These are phyloP conservation scores for Platalea minor DNA, from an alignment of 2,797 vertebrate species.

Conservation along the genomic window DNA sequence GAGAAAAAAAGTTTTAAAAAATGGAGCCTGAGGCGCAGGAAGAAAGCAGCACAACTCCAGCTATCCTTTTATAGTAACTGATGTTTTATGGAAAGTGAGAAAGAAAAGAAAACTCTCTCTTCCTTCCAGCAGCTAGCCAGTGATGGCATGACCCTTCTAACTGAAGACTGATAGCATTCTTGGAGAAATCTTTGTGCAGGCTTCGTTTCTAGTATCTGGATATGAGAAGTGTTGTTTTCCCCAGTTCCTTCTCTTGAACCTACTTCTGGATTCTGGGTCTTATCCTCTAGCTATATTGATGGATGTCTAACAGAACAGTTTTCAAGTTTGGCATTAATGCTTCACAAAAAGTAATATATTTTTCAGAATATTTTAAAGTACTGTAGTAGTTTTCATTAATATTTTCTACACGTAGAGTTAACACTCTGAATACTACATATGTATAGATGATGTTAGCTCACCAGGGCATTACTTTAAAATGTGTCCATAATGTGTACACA, in stretches of 20 bases:
- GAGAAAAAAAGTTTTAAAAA: background rate
- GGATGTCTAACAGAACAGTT: background rate
- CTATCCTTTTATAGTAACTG: slow-evolving; percentile 55
- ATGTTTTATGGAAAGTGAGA: slow-evolving; percentile 24
- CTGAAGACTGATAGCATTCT: background rate
- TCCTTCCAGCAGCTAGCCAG: slow-evolving; percentile 5
- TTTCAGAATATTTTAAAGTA: background rate
- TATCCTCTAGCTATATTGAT: background rate
- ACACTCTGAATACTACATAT: background rate
- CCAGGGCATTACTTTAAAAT: background rate
- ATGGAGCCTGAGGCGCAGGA: background rate
- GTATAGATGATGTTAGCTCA: background rate
- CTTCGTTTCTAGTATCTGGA: background rate
- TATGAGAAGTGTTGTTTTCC: background rate
- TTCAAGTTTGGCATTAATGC: background rate
- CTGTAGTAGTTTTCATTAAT: background rate
- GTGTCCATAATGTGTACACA: background rate
- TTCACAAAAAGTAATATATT: background rate
- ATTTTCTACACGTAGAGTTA: background rate
- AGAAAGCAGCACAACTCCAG: slow-evolving; percentile 22
- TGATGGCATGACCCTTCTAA: background rate
- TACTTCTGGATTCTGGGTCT: background rate
- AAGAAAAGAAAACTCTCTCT: slow-evolving; percentile 17
- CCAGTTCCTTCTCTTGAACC: background rate
- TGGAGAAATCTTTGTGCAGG: background rate